A percentile compares a stretch with the other conserved stretches of the same genome.
phyloP scores from a whole-genome alignment of 2,797 vertebrate species.

The Sebastes iracundus region DNA sequence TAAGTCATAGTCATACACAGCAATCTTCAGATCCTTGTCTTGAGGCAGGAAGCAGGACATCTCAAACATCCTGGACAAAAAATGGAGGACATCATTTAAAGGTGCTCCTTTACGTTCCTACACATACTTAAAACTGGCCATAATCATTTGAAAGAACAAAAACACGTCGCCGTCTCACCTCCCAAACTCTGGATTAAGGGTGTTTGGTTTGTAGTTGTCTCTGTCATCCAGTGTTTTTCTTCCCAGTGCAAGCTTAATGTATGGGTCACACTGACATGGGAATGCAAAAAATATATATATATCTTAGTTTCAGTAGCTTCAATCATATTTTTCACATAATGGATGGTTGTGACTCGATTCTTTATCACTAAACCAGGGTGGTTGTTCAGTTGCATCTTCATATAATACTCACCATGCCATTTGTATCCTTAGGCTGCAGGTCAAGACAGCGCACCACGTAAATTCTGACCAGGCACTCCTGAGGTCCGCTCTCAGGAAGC shows the following conservation, averaged over 20 bases:
- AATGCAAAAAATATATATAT: not conserved
- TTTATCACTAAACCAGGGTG: not conserved
- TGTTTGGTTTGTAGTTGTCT: slow-evolving; percentile 94
- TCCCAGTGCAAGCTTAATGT: slow-evolving; percentile 92
- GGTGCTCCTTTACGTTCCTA: not conserved
- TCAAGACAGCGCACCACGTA: slow-evolving; percentile 89
- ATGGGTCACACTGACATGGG: slow-evolving; percentile 92
- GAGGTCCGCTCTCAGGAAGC: slow-evolving; percentile 92
- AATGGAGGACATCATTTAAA: not conserved
- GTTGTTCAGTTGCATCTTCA: not conserved
- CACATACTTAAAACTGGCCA: not conserved
- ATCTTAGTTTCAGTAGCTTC: not conserved
- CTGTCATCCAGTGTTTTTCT: slow-evolving; percentile 93
- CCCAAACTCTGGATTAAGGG: slow-evolving; percentile 93
- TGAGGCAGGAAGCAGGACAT: slow-evolving; percentile 95
- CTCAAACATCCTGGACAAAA: slow-evolving; percentile 92
- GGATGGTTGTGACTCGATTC: not conserved
- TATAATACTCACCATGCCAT: slow-evolving; percentile 87
- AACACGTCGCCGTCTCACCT: slow-evolving; percentile 81
- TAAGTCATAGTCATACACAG: slow-evolving; percentile 94
- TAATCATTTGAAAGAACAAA: not conserved
- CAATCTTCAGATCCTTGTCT: slow-evolving; percentile 97
- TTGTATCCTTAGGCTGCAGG: slow-evolving; percentile 96
- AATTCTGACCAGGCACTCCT: slow-evolving; percentile 94
- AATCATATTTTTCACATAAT: not conserved